Base-by-base conservation (phyloP, 1,140 invertebrate species). In the Lordiphosa clarofinis region DNA sequence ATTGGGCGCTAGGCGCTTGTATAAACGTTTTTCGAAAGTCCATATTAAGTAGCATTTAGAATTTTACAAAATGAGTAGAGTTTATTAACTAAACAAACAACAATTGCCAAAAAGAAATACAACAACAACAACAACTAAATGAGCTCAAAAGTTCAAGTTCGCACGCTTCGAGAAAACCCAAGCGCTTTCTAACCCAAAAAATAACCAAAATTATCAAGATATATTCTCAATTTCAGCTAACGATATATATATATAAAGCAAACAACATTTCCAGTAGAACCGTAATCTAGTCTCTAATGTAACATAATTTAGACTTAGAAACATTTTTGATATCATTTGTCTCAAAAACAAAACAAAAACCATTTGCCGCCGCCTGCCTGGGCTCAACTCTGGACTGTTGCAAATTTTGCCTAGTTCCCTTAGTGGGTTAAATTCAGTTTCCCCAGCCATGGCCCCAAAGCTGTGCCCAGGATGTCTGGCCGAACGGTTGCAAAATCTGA, bases 391-490 rank as follows among this genome's bases (percentile, higher is more conserved):
- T 71, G 21, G 66, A 56, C 15, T 66, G 57, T 70, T 74, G 73
- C 64, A 58, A 52, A 79, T 82, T 79, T 82, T 74, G 71, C 75
- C 75, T 75, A 79, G 76, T 82, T 79, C 75, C 75, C 75, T 79
- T 79, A 79, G 76, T 75, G 72, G 75, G 75, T 21, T 60, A 71
- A 79, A 79, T 82, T 79, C 75, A 79, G 75, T 79, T 74, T 79
- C 75, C 56, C 24, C 4, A 28, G 33, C 56, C 64, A 40, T 57
- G 66, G 12, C 35, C 71, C 24, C 11, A 49, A 38, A 44, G 57
- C 42, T 50, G 52, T 53, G 67, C 64, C 60, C 76, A 52, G 54
- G 55, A 43, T 64, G 60, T 61, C 19, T 40, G 38, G 44, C 53
- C 61, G 43, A 57, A 47, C 53, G 35, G 50, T 42, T 28, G 24